A percentile compares a stretch with the other conserved stretches of the same genome.
Evolutionary conservation across 2,113 vertebrate genomes (phyloP).

Genomic region (Hypanus sabinus): DNA sequence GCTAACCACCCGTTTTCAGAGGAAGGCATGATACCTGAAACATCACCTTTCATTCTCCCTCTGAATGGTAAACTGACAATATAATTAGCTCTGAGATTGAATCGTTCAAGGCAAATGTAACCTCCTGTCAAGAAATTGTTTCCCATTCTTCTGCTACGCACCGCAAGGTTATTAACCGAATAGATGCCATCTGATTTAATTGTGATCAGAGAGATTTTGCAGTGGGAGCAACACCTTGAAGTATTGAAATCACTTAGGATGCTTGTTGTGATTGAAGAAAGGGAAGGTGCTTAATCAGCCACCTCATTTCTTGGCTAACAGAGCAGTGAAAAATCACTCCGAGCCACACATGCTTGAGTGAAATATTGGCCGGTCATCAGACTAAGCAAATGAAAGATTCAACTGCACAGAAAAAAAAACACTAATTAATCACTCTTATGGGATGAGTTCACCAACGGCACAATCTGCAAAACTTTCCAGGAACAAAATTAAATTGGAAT

Average conservation of each 20-base stretch:
- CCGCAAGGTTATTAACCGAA: background rate
- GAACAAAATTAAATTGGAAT: background rate
- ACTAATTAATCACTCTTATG: background rate
- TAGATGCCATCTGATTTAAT: background rate
- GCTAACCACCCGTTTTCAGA: background rate
- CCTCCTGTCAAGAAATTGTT: background rate
- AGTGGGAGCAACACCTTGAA: background rate
- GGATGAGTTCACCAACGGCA: background rate
- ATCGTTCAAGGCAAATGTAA: constrained; percentile 11
- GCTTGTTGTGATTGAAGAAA: background rate
- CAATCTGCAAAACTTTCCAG: background rate
- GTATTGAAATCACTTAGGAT: background rate
- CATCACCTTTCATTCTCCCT: background rate
- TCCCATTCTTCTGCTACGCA: background rate
- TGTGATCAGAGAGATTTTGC: background rate
- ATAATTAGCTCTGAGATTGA: constrained; percentile 17
- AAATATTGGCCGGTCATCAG: background rate
- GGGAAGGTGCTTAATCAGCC: background rate
- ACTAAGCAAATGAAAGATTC: background rate
- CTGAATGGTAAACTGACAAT: constrained; percentile 3
- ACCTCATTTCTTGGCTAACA: background rate
- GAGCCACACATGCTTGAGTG: background rate
- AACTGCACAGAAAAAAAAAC: background rate
- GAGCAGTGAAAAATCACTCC: background rate
- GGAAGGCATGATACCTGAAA: background rate